These are phyloP conservation scores for Garra rufa DNA, from an alignment of 2,113 vertebrate species.

Conservation along the genomic window DNA sequence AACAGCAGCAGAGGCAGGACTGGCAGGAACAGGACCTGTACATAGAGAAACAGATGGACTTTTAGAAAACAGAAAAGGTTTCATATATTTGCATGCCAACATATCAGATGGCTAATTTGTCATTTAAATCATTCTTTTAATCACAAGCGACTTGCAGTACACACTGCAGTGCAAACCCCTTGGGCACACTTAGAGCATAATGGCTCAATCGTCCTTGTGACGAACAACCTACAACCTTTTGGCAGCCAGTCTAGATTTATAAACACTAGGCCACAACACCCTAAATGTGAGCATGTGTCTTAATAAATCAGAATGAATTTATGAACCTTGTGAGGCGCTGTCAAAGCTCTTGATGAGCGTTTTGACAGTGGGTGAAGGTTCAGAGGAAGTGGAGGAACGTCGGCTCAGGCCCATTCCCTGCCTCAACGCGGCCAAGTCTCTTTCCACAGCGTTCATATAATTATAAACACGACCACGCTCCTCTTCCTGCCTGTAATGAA, in stretches of 20 bases:
- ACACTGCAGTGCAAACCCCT: neutral
- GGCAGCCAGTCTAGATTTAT: neutral
- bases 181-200: neutral
- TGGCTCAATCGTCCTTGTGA: neutral
- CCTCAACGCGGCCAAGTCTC: conserved; percentile 90
- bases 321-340: conserved; percentile 84
- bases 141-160: neutral
- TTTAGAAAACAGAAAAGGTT: neutral
- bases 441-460: conserved; percentile 96
- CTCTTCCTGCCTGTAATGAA: conserved; percentile 87
- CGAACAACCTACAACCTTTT: neutral
- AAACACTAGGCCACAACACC: too few relatives aligned
- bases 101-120: neutral
- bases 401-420: conserved; percentile 95
- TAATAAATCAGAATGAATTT: neutral
- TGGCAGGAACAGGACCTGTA: conserved; percentile 44
- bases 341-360: conserved; percentile 91
- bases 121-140: neutral
- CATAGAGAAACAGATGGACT: neutral
- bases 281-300: neutral
- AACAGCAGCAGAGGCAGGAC: conserved; percentile 42
- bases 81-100: neutral
- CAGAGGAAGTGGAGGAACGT: conserved; percentile 88
- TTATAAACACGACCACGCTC: conserved; percentile 95
- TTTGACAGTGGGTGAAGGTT: conserved; percentile 87